Conservation (phyloP, 2,113 vertebrate species). For the Chlamydotis undulata region DNA sequence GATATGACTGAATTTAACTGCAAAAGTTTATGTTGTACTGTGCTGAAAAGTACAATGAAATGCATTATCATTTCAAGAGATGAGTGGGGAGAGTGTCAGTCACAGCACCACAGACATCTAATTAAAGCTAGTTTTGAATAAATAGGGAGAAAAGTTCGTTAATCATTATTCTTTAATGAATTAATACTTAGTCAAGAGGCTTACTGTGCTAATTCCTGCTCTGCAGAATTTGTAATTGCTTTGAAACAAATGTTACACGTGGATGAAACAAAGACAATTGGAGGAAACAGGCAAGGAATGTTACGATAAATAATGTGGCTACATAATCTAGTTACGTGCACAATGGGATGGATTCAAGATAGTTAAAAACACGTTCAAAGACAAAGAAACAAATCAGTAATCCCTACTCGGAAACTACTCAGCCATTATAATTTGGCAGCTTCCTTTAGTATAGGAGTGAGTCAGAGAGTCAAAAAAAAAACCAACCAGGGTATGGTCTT, state of each 20-base stretch:
- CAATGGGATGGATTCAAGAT: not conserved
- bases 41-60: not conserved
- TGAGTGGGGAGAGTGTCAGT: not conserved
- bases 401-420: constrained; percentile 22
- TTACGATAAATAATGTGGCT: constrained; percentile 20
- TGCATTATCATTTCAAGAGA: not conserved
- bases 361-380: not conserved
- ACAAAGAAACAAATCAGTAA: constrained; percentile 10
- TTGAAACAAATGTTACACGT: not conserved
- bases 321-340: constrained; percentile 24
- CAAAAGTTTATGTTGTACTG: not conserved
- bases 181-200: not conserved
- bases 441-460: not conserved
- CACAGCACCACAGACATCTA: not conserved
- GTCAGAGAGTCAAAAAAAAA: not conserved
- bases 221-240: not conserved
- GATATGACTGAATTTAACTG: not conserved
- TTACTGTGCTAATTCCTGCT: not conserved
- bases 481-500: not conserved
- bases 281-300: constrained; percentile 44
- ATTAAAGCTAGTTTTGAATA: constrained; percentile 11
- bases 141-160: not conserved
- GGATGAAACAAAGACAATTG: constrained; percentile 40
- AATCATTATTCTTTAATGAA: not conserved
- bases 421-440: constrained; percentile 32